Conservation (phyloP, 1,140 invertebrate genomes). For the Cydia pomonella region DNA sequence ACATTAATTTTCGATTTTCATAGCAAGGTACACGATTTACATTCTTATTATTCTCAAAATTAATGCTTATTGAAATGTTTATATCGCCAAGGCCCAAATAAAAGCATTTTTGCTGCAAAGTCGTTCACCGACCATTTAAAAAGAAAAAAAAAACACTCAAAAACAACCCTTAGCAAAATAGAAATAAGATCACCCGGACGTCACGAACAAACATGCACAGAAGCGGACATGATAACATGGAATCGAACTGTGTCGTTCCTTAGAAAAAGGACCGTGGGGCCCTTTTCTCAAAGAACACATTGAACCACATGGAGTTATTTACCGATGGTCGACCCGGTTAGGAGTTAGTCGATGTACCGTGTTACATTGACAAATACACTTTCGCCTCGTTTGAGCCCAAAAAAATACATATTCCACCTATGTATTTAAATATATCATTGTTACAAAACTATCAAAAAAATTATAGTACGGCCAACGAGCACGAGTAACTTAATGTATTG, state of each 20-base stretch:
- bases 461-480: too few relatives aligned
- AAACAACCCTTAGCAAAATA: slow-evolving; percentile 1
- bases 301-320: slow-evolving; percentile 46
- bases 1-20: too few relatives aligned
- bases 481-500: too few relatives aligned
- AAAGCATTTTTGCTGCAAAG: background rate
- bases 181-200: slow-evolving; percentile 33
- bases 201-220: slow-evolving; percentile 60
- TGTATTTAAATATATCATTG: background rate
- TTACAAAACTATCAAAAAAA: background rate
- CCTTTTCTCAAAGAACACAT: background rate
- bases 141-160: slow-evolving; percentile 34
- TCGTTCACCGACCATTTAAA: slow-evolving; percentile 31
- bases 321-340: slow-evolving; percentile 47
- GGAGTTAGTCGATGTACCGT: slow-evolving; percentile 44
- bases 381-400: slow-evolving; percentile 36
- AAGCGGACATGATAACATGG: slow-evolving; percentile 53
- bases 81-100: too few relatives aligned
- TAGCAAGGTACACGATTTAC: too few relatives aligned
- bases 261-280: background rate
- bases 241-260: background rate
- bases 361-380: slow-evolving; percentile 34
- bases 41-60: too few relatives aligned
- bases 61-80: too few relatives aligned
- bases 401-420: slow-evolving; percentile 13